phyloP scores from a whole-genome alignment of 2,113 vertebrate genomes.

The Pimephales promelas region DNA sequence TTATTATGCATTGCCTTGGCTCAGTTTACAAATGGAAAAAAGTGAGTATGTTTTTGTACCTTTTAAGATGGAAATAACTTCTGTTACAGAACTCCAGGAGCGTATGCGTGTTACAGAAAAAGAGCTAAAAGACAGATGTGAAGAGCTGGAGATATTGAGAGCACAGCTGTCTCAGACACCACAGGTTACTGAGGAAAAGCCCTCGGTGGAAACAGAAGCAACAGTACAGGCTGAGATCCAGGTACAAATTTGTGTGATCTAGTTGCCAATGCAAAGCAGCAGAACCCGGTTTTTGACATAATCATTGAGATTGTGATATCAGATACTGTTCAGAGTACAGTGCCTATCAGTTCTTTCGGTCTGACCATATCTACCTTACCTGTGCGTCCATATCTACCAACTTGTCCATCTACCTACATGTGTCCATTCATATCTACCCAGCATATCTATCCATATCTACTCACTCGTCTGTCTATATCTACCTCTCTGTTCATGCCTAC shows the following conservation, averaged over 20 bases:
- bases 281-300: too few relatives aligned
- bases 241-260: constrained; percentile 29
- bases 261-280: neutral
- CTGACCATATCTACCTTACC: neutral
- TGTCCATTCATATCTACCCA: neutral
- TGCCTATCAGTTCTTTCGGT: neutral
- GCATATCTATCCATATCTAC: neutral
- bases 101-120: constrained; percentile 72
- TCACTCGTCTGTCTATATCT: neutral
- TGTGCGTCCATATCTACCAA: neutral
- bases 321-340: too few relatives aligned
- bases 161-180: constrained; percentile 71
- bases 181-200: constrained; percentile 65
- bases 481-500: neutral
- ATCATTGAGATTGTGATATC: neutral
- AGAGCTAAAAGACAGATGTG: constrained; percentile 72
- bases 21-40: neutral
- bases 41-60: neutral
- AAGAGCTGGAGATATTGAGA: constrained; percentile 74
- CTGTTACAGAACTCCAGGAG: constrained; percentile 75
- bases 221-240: constrained; percentile 15
- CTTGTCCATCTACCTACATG: neutral
- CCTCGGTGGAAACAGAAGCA: constrained; percentile 9
- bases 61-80: neutral
- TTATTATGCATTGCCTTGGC: neutral